These are phyloP conservation scores for Adoxophyes honmai DNA, from an alignment of 1,140 invertebrate species.

Conservation along the genomic window DNA sequence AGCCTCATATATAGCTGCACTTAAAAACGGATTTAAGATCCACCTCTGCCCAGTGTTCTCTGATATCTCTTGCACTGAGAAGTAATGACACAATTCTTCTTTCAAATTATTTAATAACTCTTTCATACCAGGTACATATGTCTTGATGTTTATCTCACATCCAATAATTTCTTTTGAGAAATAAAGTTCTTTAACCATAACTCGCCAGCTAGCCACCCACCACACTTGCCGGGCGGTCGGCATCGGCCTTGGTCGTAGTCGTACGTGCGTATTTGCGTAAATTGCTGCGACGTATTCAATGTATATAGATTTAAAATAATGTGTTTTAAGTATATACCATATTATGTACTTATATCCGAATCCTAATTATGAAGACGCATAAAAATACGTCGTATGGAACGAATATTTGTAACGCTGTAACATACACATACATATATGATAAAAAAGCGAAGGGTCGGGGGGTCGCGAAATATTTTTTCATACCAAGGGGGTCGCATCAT, in stretches of 20 bases:
- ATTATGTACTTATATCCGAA: too few species aligned
- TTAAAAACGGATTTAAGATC: constrained; percentile 36
- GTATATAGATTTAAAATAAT: neutral
- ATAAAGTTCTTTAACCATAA: too few species aligned
- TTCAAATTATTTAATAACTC: constrained; percentile 19
- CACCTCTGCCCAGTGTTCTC: constrained; percentile 21
- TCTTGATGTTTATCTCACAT: too few species aligned
- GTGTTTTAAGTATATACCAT: neutral
- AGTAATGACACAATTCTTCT: constrained; percentile 25
- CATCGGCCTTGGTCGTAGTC: constrained; percentile 8
- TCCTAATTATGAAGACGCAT: constrained; percentile 11
- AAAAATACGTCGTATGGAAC: constrained; percentile 3
- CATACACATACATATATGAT: constrained; percentile 9
- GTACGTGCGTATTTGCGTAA: constrained; percentile 1
- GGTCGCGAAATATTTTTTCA: constrained; percentile 7
- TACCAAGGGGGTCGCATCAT: constrained; percentile 5
- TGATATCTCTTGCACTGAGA: constrained; percentile 20
- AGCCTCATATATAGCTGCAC: too few species aligned
- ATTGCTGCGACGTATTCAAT: neutral
- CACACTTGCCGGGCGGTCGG: neutral
- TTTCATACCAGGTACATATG: constrained; percentile 11
- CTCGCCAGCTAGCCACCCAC: too few species aligned
- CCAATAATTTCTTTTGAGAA: too few species aligned
- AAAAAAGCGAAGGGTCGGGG: constrained; percentile 1
- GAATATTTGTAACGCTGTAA: constrained; percentile 5